These are phyloP conservation scores for Protobothrops flavoviridis DNA, from an alignment of 2,113 vertebrate species.

Conservation along the genomic window DNA sequence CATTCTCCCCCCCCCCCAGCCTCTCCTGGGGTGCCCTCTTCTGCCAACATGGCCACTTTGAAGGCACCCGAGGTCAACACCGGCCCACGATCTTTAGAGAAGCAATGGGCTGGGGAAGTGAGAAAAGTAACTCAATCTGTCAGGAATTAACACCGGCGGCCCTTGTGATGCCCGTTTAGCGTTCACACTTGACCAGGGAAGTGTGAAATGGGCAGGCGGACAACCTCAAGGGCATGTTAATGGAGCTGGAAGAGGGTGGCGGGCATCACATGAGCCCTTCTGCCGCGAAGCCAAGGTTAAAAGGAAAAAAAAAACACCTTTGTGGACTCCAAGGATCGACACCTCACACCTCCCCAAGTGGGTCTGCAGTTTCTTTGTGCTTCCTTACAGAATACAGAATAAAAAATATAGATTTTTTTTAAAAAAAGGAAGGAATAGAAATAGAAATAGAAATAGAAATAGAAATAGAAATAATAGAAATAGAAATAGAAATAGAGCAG, in stretches of 20 bases:
- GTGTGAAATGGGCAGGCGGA: slow-evolving; percentile 61
- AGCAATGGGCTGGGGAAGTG: slow-evolving; percentile 71
- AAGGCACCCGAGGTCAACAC: slow-evolving; percentile 58
- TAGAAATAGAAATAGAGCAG: no score
- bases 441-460: no score
- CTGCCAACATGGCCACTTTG: neutral
- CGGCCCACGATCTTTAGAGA: slow-evolving; percentile 54
- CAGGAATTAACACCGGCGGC: slow-evolving; percentile 77
- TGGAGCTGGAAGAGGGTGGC: slow-evolving; percentile 57
- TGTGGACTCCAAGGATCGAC: neutral
- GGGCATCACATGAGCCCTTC: slow-evolving; percentile 69
- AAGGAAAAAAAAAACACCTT: neutral
- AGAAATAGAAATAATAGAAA: no score
- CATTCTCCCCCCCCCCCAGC: neutral
- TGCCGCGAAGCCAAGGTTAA: slow-evolving; percentile 66
- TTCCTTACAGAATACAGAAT: neutral
- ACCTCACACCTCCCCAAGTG: neutral
- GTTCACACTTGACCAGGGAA: slow-evolving; percentile 67
- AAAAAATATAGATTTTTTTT: no score
- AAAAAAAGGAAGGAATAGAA: no score
- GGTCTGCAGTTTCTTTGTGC: neutral
- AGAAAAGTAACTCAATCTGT: slow-evolving; percentile 68
- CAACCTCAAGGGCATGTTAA: slow-evolving; percentile 63
- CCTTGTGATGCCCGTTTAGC: slow-evolving; percentile 55
- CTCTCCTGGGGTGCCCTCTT: neutral